Evolutionary conservation across 2,888 invertebrate species (phyloP), one percentile per base, ranked within the genome.

Genomic region (Scrobipalpa atriplicella): DNA sequence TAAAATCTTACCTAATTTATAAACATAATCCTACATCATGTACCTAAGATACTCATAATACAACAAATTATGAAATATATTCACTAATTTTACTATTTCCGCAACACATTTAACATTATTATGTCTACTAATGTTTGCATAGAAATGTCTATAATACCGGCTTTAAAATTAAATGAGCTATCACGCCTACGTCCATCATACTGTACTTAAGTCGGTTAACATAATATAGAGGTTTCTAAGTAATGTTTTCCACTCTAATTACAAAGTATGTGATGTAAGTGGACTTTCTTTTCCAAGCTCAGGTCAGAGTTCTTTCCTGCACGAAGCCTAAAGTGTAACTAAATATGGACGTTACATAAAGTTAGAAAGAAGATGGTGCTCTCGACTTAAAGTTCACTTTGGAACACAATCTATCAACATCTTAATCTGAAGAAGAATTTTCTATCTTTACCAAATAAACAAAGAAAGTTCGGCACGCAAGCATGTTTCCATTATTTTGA

Each of bases 401-500:
- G 5, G 29, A 29, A 29, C 5, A 29, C 5, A 29, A 29, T 29
- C 29, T 29, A 29, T 29, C 2, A 29, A 29, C 29, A 29, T 29
- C 29, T 29, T 29, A 29, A n/a, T n/a, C n/a, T n/a, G n/a, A n/a
- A n/a, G n/a, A n/a, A n/a, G n/a, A n/a, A n/a, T n/a, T n/a, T n/a
- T n/a, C n/a, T n/a, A n/a, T n/a, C n/a, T 39, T 62, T 13, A 47
- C n/a, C 47, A 62, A 13, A 21, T 5, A 62, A 62, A 19, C 3
- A 62, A 62, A 62, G 36, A 18, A 64, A 52, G 29, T 36, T 21
- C 43, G 6, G 19, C 61, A 61, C 61, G 61, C 61, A 61, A 61
- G 18, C 61, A n/a, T 36, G n/a, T 62, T 41, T 18, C 51, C 51
- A 67, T 67, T 67, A 67, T 67, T 64, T 67, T 38, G 39, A 52